Conservation (phyloP, 2,888 invertebrate species). For the Rhaphigaster nebulosa region DNA sequence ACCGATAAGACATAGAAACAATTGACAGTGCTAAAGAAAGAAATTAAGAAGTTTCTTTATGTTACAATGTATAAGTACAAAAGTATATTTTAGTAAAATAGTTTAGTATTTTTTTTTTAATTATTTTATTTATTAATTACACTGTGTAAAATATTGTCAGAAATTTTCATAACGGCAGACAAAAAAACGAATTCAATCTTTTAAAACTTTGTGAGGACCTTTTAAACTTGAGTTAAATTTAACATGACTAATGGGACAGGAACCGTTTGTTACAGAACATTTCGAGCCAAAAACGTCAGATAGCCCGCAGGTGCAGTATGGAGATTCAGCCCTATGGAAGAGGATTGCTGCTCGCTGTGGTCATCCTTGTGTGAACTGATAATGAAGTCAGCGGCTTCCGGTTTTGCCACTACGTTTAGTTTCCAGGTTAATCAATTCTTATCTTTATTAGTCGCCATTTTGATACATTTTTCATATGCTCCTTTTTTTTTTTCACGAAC, state of each 20-base stretch:
- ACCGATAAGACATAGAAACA: no score
- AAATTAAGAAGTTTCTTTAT: no score
- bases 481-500: not conserved
- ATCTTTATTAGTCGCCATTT: slow-evolving; percentile 21
- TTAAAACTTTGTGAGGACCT: not conserved
- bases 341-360: not conserved
- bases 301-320: not conserved
- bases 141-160: not conserved
- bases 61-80: no score
- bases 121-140: no score
- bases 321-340: not conserved
- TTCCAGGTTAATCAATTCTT: slow-evolving; percentile 28
- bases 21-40: no score
- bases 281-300: not conserved
- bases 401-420: slow-evolving; percentile 31
- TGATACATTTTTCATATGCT: slow-evolving; percentile 22
- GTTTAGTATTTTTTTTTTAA: no score
- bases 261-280: not conserved
- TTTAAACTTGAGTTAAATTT: not conserved
- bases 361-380: slow-evolving; percentile 12
- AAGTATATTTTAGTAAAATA: no score
- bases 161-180: no score
- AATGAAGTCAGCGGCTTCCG: not conserved
- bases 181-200: no score
- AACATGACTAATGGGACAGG: not conserved